Conservation (phyloP, 2,797 vertebrate species). For the Mareca penelope region DNA sequence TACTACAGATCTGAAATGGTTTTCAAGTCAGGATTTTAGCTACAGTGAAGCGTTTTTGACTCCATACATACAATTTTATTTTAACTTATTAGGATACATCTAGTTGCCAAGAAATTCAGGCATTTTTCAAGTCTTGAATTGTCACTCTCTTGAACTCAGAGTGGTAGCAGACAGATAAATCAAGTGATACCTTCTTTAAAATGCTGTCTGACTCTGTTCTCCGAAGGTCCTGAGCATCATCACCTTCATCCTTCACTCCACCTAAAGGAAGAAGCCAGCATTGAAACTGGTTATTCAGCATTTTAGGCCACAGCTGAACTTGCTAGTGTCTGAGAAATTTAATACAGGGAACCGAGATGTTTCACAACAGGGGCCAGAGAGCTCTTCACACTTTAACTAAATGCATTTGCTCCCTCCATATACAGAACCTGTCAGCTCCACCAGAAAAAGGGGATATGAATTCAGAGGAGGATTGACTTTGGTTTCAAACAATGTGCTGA, state of each 20-base stretch:
- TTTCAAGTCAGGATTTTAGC: neutral
- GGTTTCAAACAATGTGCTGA: neutral
- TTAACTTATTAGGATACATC: neutral
- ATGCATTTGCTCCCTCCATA: neutral
- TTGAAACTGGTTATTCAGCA: neutral
- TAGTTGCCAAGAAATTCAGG: neutral
- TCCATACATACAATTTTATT: neutral
- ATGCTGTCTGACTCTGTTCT: constrained; percentile 95
- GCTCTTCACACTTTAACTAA: constrained; percentile 3
- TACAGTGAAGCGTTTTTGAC: neutral
- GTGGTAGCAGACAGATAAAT: neutral
- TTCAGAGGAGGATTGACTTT: constrained; percentile 18
- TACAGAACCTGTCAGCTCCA: neutral
- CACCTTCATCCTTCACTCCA: constrained; percentile 88
- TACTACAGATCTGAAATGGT: neutral
- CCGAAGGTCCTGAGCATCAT: constrained; percentile 89
- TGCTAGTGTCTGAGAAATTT: constrained; percentile 13
- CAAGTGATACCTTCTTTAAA: constrained; percentile 90
- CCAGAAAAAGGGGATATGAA: neutral
- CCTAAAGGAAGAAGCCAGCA: constrained; percentile 75
- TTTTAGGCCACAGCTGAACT: neutral
- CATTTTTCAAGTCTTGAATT: neutral
- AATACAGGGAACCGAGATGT: constrained; percentile 6
- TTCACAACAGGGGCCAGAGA: neutral
- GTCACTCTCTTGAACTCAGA: neutral